Conservation (phyloP, 2,888 invertebrate genomes). For the Amphipyra tragopoginis region DNA sequence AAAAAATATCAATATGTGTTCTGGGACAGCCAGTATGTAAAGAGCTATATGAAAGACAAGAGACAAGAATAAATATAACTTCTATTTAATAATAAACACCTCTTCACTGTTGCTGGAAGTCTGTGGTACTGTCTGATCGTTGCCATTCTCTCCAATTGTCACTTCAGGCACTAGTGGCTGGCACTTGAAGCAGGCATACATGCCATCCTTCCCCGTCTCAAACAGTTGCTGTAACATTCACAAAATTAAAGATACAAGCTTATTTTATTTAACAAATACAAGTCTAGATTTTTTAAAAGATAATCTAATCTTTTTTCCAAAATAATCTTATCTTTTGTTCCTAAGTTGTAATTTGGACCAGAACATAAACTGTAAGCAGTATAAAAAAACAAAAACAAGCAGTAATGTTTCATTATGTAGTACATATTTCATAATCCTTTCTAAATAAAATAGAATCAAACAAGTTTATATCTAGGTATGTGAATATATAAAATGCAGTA, state of each 20-base stretch:
- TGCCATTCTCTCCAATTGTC: conserved; percentile 75
- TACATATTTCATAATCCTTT: conserved; percentile 18
- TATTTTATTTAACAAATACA: neutral
- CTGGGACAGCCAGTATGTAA: no score
- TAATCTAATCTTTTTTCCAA: no score
- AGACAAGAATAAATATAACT: neutral
- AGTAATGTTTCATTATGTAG: neutral
- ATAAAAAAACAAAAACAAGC: neutral
- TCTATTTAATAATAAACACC: conserved; percentile 32
- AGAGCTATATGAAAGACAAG: neutral
- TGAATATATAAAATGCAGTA: conserved; percentile 28
- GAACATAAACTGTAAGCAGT: no score
- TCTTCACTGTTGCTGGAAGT: conserved; percentile 68
- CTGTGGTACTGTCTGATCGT: conserved; percentile 64
- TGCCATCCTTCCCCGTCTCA: conserved; percentile 83
- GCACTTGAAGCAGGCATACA: conserved; percentile 86
- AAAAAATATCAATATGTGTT: no score
- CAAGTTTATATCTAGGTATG: conserved; percentile 14
- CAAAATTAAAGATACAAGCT: neutral
- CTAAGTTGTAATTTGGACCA: no score
- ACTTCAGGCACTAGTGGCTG: conserved; percentile 87
- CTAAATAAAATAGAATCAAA: conserved; percentile 30
- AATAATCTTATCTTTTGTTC: no score
- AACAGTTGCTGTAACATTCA: conserved; percentile 80
- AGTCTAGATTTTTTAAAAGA: no score